phyloP scores from a whole-genome alignment of 2,113 vertebrate genomes.

The Nannospalax galili region DNA sequence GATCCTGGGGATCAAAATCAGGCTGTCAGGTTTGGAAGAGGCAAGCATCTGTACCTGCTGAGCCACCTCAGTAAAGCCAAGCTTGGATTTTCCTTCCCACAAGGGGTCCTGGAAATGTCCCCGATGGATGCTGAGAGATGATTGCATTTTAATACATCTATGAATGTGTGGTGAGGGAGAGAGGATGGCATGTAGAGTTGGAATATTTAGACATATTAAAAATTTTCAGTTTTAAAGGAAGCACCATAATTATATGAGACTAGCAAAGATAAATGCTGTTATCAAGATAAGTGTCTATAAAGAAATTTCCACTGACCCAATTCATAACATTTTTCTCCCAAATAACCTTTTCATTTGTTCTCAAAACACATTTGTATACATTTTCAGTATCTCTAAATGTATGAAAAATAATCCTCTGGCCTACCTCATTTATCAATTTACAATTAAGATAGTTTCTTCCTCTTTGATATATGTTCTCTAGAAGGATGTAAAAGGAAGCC shows the following conservation, averaged over 20 bases:
- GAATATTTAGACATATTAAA: conserved; percentile 19
- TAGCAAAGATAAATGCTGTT: conserved; percentile 48
- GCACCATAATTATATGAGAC: neutral
- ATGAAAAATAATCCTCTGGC: conserved; percentile 43
- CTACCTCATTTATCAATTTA: conserved; percentile 53
- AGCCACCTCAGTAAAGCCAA: neutral
- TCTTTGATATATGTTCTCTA: neutral
- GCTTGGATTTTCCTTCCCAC: neutral
- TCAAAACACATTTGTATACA: conserved; percentile 52
- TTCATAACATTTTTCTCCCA: neutral
- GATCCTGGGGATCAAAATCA: neutral
- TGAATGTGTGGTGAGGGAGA: neutral
- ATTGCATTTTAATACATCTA: neutral
- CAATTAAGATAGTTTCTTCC: conserved; percentile 43
- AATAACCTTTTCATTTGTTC: conserved; percentile 47
- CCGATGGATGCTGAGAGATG: neutral
- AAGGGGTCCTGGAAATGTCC: neutral
- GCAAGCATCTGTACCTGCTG: neutral
- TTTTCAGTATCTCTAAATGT: conserved; percentile 48
- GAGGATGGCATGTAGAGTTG: neutral
- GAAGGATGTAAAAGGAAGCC: neutral
- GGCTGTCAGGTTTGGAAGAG: neutral
- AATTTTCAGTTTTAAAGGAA: conserved; percentile 37
- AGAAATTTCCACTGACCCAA: conserved; percentile 48
- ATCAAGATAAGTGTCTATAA: conserved; percentile 42